Base-by-base conservation (phyloP, 2,113 vertebrate genomes). In the Oophaga pumilio region DNA sequence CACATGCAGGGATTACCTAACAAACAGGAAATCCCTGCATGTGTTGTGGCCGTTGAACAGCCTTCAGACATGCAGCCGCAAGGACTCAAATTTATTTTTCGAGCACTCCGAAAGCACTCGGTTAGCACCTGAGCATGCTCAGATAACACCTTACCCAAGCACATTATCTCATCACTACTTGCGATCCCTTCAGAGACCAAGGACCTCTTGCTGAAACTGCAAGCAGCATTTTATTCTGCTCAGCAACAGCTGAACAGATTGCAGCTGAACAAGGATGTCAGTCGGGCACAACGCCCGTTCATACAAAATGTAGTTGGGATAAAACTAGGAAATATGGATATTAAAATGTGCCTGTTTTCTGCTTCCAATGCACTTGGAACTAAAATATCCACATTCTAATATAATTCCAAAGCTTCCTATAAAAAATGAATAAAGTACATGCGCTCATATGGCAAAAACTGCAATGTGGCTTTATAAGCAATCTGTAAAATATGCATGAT, bases 311-410 rank as follows among this genome's bases (percentile, higher is more conserved):
- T 10, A 74, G 33, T 50, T 74, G 71, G 71, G 71, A 50, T 18
- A 49, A 74, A 74, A 74, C 71, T 20, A 50, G 43, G 33, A 74
- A 74, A 74, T 73, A 73, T 73, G 69, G 14, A 33, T 43, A 73
- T 15, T 50, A 0, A 50, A 22, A 50, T 74, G 11, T 74, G 71
- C 71, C 71, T 15, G 43, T 50, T 74, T 74, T 73, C 33, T 43
- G 69, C 33, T 33, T 73, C 43, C 18, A 49, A 43, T 73, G 11
- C 69, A 22, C 0, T 50, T 74, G 71, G 8, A 74, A 50, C 18
- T 50, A 50, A 74, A 74, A 74, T 22, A 74, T 33, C 33, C 20
- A 10, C 9, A 74, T 49, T 10, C 17, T 11, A 22, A 74, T 50
- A 74, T 17, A 49, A 74, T 20, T 20, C 10, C 17, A 43, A 43